Base-by-base conservation (phyloP, 2,797 vertebrate species). In the Gadopsis bispinosus region DNA sequence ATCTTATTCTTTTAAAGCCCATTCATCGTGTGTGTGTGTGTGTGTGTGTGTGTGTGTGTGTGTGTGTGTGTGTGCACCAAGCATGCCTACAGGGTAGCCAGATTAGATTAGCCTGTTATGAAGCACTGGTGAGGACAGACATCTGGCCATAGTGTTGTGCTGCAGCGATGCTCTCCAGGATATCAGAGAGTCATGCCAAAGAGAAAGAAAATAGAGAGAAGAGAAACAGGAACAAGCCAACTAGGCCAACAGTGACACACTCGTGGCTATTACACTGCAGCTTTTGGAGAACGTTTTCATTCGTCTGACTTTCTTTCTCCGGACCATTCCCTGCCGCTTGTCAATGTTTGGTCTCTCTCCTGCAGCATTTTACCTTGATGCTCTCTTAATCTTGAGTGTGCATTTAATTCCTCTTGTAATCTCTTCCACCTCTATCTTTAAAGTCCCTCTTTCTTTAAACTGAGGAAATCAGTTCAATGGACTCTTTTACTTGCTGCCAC, bases 71-170 rank as follows among this genome's bases (percentile, higher is more conserved):
- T 6, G 0, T 1, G 5, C 54, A 83, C 54, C 33, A n/a, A 80
- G 66, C 70, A 70, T 62, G 79, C 73, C 72, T 79, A 55, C 73
- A 73, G 79, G 53, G 70, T 77, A 74, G 86, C 80, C 85, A 86
- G 84, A 92, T 87, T 87, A 87, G 83, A 88, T 92, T 83, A 90
- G 77, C 45, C 68, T 81, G 71, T 89, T 91, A 80, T 84, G 73
- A 89, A 88, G 81, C 70, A 61, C 77, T 79, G 67, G 85, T 90
- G 87, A 88, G 83, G 87, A 91, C 78, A 88, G 89, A 92, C 87
- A 90, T 93, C 89, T 93, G 92, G 91, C 78, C 80, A 56, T 77
- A 83, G 79, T n/a, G 68, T 73, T 64, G 77, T 35, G 75, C 80
- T 83, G 35, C 56, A 85, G 76, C 50, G 66, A 86, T 84, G 84